Evolutionary conservation across 2,113 vertebrate species (phyloP).

Genomic region (Arenaria interpres): DNA sequence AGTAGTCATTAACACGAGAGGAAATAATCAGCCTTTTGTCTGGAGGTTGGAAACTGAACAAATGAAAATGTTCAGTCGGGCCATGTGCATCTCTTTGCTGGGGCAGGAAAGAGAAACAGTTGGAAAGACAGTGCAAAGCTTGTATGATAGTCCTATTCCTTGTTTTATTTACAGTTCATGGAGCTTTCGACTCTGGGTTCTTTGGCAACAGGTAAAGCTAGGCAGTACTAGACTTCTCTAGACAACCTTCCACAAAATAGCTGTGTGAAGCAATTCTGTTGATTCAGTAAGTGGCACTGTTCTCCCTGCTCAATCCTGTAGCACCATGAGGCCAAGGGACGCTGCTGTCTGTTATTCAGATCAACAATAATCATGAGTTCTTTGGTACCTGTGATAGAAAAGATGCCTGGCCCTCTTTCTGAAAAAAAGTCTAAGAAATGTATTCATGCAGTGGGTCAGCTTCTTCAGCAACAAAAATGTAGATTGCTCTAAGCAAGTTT

Average conservation of each 20-base stretch:
- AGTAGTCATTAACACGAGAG: not conserved
- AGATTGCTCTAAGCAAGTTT: not conserved
- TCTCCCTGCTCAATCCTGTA: not conserved
- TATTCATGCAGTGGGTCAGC: not conserved
- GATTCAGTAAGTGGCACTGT: not conserved
- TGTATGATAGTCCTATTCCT: not conserved
- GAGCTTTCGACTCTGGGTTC: not conserved
- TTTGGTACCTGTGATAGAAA: not conserved
- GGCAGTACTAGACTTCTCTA: not conserved
- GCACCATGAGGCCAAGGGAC: not conserved
- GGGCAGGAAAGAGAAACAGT: not conserved
- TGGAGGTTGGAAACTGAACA: not conserved
- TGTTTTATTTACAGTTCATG: not conserved
- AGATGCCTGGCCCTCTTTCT: not conserved
- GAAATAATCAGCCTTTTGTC: constrained; percentile 36
- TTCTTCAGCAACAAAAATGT: not conserved
- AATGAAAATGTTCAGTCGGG: not conserved
- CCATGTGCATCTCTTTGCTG: not conserved
- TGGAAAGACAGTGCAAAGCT: not conserved
- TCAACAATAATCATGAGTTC: not conserved
- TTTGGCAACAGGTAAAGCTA: not conserved
- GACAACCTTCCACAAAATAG: not conserved
- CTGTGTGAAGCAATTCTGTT: not conserved
- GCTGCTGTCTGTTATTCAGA: not conserved
- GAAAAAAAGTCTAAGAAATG: not conserved